phyloP scores from a whole-genome alignment of 2,797 vertebrate species.

The Cirrhinus molitorella region DNA sequence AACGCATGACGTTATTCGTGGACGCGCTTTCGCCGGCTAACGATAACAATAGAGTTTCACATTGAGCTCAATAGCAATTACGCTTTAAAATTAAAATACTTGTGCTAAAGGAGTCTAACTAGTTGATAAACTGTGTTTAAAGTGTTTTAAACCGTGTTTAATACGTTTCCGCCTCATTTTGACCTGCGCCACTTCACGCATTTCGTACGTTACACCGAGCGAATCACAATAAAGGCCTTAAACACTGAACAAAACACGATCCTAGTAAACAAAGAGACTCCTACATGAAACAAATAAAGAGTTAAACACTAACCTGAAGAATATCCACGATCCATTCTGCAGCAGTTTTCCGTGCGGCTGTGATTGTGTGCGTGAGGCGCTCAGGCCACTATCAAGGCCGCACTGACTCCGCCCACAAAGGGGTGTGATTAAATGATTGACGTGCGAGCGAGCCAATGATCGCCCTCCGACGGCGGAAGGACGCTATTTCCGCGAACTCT shows the following conservation, averaged over 20 bases:
- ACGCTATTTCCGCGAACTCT: neutral
- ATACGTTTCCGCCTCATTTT: neutral
- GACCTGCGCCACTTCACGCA: constrained; percentile 21
- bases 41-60: neutral
- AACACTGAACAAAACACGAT: neutral
- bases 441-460: neutral
- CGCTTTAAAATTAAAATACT: neutral
- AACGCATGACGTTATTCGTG: neutral
- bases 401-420: neutral
- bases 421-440: neutral
- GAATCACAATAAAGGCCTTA: neutral
- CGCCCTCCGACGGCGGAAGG: neutral
- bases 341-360: neutral
- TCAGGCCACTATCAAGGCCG: neutral
- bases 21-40: neutral
- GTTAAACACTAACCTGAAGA: constrained; percentile 30
- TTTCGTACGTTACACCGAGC: too few species aligned
- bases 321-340: constrained; percentile 43
- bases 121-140: rapidly evolving
- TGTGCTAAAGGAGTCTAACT: rapidly evolving
- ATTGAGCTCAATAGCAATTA: neutral
- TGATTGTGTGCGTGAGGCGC: neutral
- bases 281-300: neutral
- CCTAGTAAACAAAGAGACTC: too few species aligned
- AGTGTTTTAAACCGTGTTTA: neutral